phyloP scores from a whole-genome alignment of 2,113 vertebrate species.

The Solenodon paradoxus region DNA sequence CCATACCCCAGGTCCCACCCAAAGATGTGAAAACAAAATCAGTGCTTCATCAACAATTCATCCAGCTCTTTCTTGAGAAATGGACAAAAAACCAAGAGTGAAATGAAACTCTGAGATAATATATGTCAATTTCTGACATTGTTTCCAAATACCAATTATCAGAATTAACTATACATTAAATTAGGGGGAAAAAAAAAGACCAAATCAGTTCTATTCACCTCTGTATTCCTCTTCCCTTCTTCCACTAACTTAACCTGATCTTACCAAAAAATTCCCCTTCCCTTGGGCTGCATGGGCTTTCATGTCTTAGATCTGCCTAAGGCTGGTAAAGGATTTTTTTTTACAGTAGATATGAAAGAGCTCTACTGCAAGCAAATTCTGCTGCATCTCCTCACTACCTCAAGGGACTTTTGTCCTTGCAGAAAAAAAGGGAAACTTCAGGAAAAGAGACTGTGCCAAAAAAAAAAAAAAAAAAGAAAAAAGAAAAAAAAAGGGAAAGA shows the following conservation, averaged over 20 bases:
- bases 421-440: background rate
- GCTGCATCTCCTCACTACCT: background rate
- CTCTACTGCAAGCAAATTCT: slow-evolving; percentile 38
- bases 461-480: background rate
- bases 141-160: slow-evolving; percentile 19
- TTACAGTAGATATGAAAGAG: slow-evolving; percentile 46
- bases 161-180: slow-evolving; percentile 8
- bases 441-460: background rate
- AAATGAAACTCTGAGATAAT: background rate
- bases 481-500: background rate
- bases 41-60: background rate
- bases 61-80: slow-evolving; percentile 29
- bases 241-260: background rate
- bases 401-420: slow-evolving; percentile 15
- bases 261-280: slow-evolving; percentile 13
- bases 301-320: slow-evolving; percentile 36
- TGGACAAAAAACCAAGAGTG: background rate
- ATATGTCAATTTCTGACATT: background rate
- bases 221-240: background rate
- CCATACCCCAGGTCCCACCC: background rate
- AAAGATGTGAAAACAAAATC: slow-evolving; percentile 11
- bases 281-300: background rate
- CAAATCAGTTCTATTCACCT: background rate
- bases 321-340: background rate
- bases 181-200: background rate